These are phyloP conservation scores for Cheilosia vulpina DNA, from an alignment of 2,888 invertebrate species.

Conservation along the genomic window DNA sequence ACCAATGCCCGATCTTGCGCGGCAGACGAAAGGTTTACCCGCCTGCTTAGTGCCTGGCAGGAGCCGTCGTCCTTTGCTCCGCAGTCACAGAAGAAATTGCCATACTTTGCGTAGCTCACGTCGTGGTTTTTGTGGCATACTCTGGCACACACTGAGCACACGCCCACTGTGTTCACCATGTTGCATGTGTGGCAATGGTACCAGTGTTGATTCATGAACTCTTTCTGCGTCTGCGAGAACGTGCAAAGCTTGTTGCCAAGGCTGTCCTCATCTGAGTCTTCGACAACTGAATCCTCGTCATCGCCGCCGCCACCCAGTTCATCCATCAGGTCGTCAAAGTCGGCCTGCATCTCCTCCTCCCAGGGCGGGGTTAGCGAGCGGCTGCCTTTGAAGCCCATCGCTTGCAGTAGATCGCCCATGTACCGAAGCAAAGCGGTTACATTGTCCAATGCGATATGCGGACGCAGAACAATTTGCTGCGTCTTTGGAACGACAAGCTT, in stretches of 20 bases:
- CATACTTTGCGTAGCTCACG: conserved; percentile 98
- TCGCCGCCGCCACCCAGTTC: conserved; percentile 95
- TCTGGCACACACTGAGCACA: conserved; percentile 98
- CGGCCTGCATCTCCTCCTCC: conserved; percentile 91
- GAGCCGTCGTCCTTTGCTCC: conserved; percentile 96
- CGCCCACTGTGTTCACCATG: conserved; percentile 99
- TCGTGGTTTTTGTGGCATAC: conserved; percentile 99
- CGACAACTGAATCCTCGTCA: conserved; percentile 96
- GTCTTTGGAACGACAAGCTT: conserved; percentile 76
- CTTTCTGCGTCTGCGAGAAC: conserved; percentile 97
- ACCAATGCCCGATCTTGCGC: conserved; percentile 75
- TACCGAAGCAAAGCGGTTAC: conserved; percentile 94
- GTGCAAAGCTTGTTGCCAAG: conserved; percentile 92
- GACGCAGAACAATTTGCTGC: conserved; percentile 76
- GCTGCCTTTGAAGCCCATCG: conserved; percentile 82
- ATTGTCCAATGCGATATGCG: conserved; percentile 87
- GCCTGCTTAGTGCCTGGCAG: conserved; percentile 86
- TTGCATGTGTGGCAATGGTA: conserved; percentile 99
- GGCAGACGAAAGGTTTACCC: conserved; percentile 76
- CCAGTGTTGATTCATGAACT: conserved; percentile 99
- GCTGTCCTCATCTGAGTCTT: conserved; percentile 85
- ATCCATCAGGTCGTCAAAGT: conserved; percentile 92
- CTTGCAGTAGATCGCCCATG: conserved; percentile 87
- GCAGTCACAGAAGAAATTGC: conserved; percentile 99
- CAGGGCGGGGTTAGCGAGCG: conserved; percentile 89